Base-by-base conservation (phyloP, 2,797 vertebrate species). In the Lerista edwardsae region DNA sequence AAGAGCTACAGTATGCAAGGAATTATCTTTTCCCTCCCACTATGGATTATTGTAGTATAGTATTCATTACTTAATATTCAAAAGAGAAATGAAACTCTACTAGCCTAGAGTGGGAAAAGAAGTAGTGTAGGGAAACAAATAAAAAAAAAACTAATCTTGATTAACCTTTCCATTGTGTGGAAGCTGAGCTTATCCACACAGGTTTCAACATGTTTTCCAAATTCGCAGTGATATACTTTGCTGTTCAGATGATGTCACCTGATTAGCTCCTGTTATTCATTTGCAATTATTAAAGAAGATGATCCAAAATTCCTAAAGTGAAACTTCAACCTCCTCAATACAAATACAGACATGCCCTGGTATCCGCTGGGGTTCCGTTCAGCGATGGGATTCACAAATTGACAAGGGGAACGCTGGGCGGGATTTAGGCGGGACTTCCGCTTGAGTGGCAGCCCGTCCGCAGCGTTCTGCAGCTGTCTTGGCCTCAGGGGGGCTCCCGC, bases 171-270 rank as follows among this genome's bases (percentile, higher is more conserved):
- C 78, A 34, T 88, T 84, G 88, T 85, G 76, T 83, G 85, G 86
- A 93, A 87, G 79, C 69, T 90, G 87, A 89, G 59, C 78, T 93
- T 7, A 91, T 91, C 84, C 90, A 34, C 73, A 79, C 88, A 61
- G 83, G 89, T 94, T 93, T 94, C 93, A 93, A 92, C 89, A 82
- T 17, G 90, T 84, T 84, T 86, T 77, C 51, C n/a, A 87, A 86
- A 87, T 86, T 85, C 86, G 69, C 47, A 14, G 51, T 86, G 74
- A 89, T 71, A 10, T 86, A 68, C 80, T 90, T 71, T 62, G 86
- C 36, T 39, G 84, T 86, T 79, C 83, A 91, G 44, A 68, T 47
- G 47, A 57, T 83, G 92, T 91, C 76, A 36, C 89, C 86, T 89
- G 78, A 81, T 79, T 93, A 84, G 94, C 84, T 91, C 79, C 88